Conservation (phyloP, 2,888 invertebrate species). For the Reticulitermes lucifugus region DNA sequence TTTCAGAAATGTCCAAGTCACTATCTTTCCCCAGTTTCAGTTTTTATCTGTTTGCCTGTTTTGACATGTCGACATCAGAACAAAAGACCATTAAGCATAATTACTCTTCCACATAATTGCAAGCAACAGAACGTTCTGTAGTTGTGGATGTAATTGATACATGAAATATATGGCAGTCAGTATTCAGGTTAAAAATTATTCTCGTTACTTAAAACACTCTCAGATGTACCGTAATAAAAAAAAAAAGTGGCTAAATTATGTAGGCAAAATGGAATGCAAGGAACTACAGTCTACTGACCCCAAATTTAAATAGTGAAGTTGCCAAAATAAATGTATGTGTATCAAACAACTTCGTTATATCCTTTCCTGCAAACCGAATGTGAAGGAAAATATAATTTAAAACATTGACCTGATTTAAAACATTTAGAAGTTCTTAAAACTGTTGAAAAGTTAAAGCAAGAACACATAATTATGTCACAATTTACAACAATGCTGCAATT, state of each 20-base stretch:
- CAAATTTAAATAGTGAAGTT: background rate
- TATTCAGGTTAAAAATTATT: no score
- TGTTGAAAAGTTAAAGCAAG: background rate
- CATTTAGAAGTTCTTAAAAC: constrained; percentile 20
- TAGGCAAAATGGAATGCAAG: background rate
- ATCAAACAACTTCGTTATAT: background rate
- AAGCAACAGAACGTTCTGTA: no score
- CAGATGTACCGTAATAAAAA: no score
- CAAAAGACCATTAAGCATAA: no score
- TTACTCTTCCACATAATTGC: no score
- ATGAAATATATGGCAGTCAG: no score
- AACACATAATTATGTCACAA: background rate
- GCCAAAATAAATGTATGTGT: background rate
- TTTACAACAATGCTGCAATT: background rate
- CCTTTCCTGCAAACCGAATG: background rate
- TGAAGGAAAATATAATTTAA: background rate
- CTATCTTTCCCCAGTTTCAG: no score
- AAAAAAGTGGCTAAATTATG: background rate
- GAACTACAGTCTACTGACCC: background rate
- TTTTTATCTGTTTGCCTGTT: no score
- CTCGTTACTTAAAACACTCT: no score
- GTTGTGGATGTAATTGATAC: no score
- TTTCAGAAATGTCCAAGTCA: no score
- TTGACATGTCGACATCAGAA: no score
- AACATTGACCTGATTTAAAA: background rate